These are phyloP conservation scores for Sminthopsis crassicaudata DNA, from an alignment of 2,113 vertebrate species.

Conservation along the genomic window DNA sequence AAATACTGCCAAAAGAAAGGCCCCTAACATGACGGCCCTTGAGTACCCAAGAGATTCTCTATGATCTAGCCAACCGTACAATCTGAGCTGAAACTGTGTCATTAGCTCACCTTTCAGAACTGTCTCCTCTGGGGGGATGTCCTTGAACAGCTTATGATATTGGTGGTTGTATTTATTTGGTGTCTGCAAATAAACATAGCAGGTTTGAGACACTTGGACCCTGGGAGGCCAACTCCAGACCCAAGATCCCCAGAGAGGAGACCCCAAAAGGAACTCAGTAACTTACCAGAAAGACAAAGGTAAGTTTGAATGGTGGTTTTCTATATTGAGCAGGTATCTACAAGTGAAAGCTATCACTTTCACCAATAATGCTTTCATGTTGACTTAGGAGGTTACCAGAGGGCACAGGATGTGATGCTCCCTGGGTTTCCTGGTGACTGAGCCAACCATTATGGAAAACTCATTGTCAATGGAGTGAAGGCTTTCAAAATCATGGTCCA, in stretches of 20 bases:
- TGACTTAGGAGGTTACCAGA: slow-evolving; percentile 3
- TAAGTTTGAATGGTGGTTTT: neutral
- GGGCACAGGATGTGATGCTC: neutral
- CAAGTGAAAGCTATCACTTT: neutral
- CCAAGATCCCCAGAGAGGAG: slow-evolving; percentile 5
- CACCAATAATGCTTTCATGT: neutral
- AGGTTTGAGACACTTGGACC: slow-evolving; percentile 42
- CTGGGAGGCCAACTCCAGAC: neutral
- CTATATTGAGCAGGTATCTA: slow-evolving; percentile 18
- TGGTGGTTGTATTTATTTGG: slow-evolving; percentile 97
- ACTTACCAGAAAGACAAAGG: neutral
- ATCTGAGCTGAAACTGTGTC: neutral
- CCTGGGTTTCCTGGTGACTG: slow-evolving; percentile 26
- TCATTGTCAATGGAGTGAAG: neutral
- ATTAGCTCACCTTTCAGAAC: slow-evolving; percentile 93
- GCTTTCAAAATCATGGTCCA: neutral
- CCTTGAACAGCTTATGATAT: slow-evolving; percentile 98
- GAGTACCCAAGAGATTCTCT: neutral
- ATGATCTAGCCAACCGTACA: neutral
- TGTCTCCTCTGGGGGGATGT: slow-evolving; percentile 92
- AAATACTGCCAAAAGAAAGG: neutral
- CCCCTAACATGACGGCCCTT: neutral
- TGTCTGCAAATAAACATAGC: slow-evolving; percentile 86
- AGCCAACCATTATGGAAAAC: neutral
- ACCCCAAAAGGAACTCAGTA: neutral